These are phyloP conservation scores for Chanos chanos DNA, from an alignment of 2,797 vertebrate genomes.

Conservation along the genomic window DNA sequence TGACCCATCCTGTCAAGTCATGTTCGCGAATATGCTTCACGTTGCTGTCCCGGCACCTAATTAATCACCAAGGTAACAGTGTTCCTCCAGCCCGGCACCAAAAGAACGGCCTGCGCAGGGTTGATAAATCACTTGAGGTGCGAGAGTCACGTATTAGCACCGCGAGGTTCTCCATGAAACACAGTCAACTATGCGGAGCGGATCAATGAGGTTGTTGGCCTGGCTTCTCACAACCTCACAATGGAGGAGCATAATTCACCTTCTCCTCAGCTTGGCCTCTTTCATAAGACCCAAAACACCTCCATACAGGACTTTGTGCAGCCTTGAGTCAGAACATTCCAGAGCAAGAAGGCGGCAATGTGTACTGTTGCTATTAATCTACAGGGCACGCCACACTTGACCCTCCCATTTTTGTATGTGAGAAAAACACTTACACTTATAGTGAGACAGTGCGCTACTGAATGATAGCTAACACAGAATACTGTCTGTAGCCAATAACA, in stretches of 20 bases:
- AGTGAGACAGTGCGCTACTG: too few relatives aligned
- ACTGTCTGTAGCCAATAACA: too few relatives aligned
- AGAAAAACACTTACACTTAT: too few relatives aligned
- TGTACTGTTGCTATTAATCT: too few relatives aligned
- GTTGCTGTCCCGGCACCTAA: constrained; percentile 61
- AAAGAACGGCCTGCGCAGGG: constrained; percentile 55
- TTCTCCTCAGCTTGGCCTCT: constrained; percentile 41
- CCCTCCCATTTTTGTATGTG: too few relatives aligned
- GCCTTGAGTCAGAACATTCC: too few relatives aligned
- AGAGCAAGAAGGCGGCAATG: too few relatives aligned
- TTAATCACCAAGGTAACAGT: constrained; percentile 65
- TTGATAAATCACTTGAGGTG: constrained; percentile 76
- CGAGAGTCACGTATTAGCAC: constrained; percentile 59
- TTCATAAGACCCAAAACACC: too few relatives aligned
- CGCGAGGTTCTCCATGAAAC: constrained; percentile 77
- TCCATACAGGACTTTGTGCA: too few relatives aligned
- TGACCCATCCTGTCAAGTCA: constrained; percentile 57
- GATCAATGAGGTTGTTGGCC: constrained; percentile 80
- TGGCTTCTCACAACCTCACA: constrained; percentile 65
- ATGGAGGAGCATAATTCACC: constrained; percentile 64
- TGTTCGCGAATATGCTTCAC: constrained; percentile 54
- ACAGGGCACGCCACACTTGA: too few relatives aligned
- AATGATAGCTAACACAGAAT: too few relatives aligned
- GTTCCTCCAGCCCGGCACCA: constrained; percentile 62
- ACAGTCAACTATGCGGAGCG: constrained; percentile 64